These are phyloP conservation scores for Mobula hypostoma DNA, from an alignment of 2,113 vertebrate species.

Conservation along the genomic window DNA sequence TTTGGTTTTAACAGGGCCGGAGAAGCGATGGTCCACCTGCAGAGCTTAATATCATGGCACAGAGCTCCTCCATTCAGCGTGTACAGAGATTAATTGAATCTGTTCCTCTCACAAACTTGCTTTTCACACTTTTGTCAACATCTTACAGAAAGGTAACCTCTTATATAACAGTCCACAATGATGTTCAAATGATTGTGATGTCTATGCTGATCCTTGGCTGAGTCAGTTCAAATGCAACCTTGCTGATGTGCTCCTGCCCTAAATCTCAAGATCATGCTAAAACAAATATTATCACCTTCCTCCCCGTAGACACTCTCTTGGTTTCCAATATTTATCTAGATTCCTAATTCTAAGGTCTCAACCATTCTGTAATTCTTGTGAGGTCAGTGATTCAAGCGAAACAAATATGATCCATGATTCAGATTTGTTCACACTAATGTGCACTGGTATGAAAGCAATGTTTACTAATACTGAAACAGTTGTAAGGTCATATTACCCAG, in stretches of 20 bases:
- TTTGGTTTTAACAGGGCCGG: slow-evolving; percentile 64
- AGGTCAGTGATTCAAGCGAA: no score
- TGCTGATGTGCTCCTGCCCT: no score
- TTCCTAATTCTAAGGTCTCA: neutral
- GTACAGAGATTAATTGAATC: slow-evolving; percentile 92
- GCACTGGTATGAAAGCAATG: no score
- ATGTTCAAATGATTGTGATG: neutral
- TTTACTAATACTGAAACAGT: no score
- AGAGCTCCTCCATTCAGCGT: slow-evolving; percentile 93
- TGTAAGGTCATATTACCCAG: no score
- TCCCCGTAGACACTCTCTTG: neutral
- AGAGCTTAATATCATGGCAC: slow-evolving; percentile 86
- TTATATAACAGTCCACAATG: neutral
- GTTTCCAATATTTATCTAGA: neutral
- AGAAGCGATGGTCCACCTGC: slow-evolving; percentile 88
- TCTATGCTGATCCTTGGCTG: neutral
- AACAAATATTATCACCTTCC: neutral
- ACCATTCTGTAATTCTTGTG: neutral
- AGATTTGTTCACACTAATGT: no score
- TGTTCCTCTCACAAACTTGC: slow-evolving; percentile 86
- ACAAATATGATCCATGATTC: no score
- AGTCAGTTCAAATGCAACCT: neutral
- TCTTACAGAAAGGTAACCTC: slow-evolving; percentile 86
- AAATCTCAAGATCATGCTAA: neutral
- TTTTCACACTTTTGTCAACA: slow-evolving; percentile 86